Evolutionary conservation across 2,113 vertebrate genomes (phyloP), one percentile per base, ranked within the genome.

Genomic region (Gymnorhina tibicen): DNA sequence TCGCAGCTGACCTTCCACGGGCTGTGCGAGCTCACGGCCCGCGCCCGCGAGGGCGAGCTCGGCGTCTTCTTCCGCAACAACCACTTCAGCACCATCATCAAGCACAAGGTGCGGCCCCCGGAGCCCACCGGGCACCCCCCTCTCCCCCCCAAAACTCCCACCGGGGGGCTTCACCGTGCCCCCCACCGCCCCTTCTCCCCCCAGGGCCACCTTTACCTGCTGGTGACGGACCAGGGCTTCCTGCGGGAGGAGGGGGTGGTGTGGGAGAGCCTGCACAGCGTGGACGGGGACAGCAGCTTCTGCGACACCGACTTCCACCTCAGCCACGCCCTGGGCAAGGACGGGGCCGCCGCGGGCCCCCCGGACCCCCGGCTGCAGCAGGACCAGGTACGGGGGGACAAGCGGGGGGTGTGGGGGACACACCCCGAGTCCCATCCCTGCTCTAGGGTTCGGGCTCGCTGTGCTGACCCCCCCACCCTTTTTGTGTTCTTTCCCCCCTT

Each of bases 51-150:
- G 81, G 99, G 97, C 0, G 99, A 99, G 79, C 98, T 99, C 30
- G 98, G 98, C 0, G 99, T 99, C 69, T 99, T 99, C 97, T 99
- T 99, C 98, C 98, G 99, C n/a, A 99, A 99, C 98, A 99, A 99
- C 97, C 99, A 99, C 98, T 99, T 99, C 94, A 99, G 99, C 96
- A 99, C 99, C 58, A 98, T 99, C 98, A 99, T 98, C 85, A 99
- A 99, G 96, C 98, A 99, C 98, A 96, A 99, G 99, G 99, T 99
- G 63, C 1, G 3, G 6, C 37, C 11, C 11, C 24, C 3, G 0
- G 1, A 5, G 5, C 73, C 52, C 5, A 8, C 37, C 0, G 3
- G 0, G 3, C 11, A 11, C 6, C 6, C 27, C 50, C 17, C n/a
- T n/a, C n/a, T n/a, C n/a, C 4, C 8, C 13, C 14, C 5, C 2